phyloP scores from a whole-genome alignment of 92 coral and sea anemone genomes.

The Siderastrea radians region DNA sequence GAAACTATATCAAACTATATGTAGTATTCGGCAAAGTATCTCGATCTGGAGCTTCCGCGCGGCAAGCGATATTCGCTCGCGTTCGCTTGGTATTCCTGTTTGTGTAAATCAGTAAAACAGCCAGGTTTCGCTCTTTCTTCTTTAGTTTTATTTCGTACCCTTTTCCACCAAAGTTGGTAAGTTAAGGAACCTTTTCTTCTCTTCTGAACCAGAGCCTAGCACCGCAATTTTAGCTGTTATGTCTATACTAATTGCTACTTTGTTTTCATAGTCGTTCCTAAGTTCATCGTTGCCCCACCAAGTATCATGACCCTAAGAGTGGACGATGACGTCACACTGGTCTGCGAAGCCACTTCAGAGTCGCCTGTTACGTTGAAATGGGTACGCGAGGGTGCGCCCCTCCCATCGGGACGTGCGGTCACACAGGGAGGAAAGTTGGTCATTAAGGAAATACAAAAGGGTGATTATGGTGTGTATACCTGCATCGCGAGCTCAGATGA shows the following conservation, averaged over 20 bases:
- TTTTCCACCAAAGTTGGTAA: too few species aligned
- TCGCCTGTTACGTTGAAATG: slow-evolving; percentile 65
- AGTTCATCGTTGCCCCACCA: slow-evolving; percentile 83
- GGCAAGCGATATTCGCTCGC: too few species aligned
- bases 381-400: slow-evolving; percentile 81
- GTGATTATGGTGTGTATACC: slow-evolving; percentile 85
- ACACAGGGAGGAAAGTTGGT: slow-evolving; percentile 77
- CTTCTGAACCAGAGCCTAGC: background rate
- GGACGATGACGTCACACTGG: slow-evolving; percentile 82
- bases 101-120: too few species aligned
- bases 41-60: too few species aligned
- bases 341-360: slow-evolving; percentile 85
- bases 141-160: too few species aligned
- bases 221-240: background rate
- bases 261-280: slow-evolving; percentile 79
- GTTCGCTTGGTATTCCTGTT: too few species aligned
- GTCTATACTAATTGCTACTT: background rate
- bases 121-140: too few species aligned
- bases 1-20: too few species aligned
- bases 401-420: slow-evolving; percentile 87
- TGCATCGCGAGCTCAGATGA: slow-evolving; percentile 82
- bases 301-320: slow-evolving; percentile 81
- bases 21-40: too few species aligned
- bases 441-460: slow-evolving; percentile 73
- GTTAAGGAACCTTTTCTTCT: background rate